Evolutionary conservation across 2,888 invertebrate genomes (phyloP), one percentile per base, ranked within the genome.

Genomic region (Drosophila melanocephala): DNA sequence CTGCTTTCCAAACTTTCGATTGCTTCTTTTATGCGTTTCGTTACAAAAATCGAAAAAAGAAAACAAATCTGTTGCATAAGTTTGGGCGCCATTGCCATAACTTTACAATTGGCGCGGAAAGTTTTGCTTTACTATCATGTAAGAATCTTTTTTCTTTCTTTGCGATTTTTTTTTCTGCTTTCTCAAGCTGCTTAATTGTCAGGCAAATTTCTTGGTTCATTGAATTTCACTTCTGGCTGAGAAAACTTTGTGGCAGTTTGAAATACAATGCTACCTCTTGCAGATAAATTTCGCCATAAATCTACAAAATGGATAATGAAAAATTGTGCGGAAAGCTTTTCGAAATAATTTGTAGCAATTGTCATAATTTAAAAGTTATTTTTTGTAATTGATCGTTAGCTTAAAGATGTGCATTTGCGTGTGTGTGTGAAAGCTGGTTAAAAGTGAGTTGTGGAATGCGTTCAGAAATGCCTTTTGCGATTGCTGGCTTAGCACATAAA

Each of bases 121-220:
- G 69, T 83, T 85, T 78, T 73, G 57, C 84, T 77, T 85, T 70
- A 67, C 72, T 79, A 77, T 77, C 75, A 75, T 87, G 68, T 75
- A 85, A 75, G 76, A 79, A 75, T 82, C 77, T 71, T 74, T 47
- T 26, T 44, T 56, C 32, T 28, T 19, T 56, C 35, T n/a, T 44
- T 2, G 22, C 22, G 0, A 22, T 42, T 52, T 28, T 53, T 44
- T 57, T 53, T 26, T 33, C 42, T 72, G 50, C 50, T 75, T 56
- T 72, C 76, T 81, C 84, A 85, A 85, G 85, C 88, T 85, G 85
- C 81, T 85, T 85, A 85, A 85, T 85, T 85, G 85, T 83, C 79
- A 85, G 83, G 74, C 81, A 77, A 85, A 87, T 84, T 78, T 73
- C 73, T 60, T 77, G 87, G 76, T 83, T 85, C 88, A 85, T 81